Evolutionary conservation across 1,140 invertebrate species (phyloP).

Genomic region (Scaptomyza graminum): DNA sequence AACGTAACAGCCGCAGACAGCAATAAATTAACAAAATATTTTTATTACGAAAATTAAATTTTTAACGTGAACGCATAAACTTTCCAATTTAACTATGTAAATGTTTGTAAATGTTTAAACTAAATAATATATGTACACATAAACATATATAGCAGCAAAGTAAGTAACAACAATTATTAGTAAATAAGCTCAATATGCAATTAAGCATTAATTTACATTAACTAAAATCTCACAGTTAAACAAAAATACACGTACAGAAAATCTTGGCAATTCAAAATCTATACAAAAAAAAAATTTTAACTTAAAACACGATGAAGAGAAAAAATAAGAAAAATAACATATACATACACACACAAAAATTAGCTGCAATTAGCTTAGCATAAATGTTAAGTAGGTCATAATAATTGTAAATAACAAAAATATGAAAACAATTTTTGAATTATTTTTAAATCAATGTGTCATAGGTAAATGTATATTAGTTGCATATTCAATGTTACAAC

Average conservation of each 20-base stretch:
- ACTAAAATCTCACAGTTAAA: conserved; percentile 52
- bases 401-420: conserved; percentile 35
- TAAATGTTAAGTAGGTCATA: conserved; percentile 63
- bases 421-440: conserved; percentile 29
- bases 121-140: not conserved
- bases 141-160: conserved; percentile 12
- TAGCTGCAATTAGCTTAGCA: conserved; percentile 73
- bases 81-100: conserved; percentile 51
- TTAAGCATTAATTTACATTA: conserved; percentile 32
- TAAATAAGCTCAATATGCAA: conserved; percentile 67
- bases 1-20: conserved; percentile 3
- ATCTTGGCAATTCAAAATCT: conserved; percentile 74
- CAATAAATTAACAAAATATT: conserved; percentile 29
- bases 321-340: conserved; percentile 27
- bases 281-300: conserved; percentile 39
- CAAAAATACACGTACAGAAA: conserved; percentile 36
- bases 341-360: conserved; percentile 42
- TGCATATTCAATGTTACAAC: conserved; percentile 54
- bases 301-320: conserved; percentile 10
- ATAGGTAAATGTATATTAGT: conserved; percentile 61
- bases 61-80: conserved; percentile 16
- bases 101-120: conserved; percentile 51
- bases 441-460: conserved; percentile 39
- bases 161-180: conserved; percentile 49
- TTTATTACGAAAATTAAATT: conserved; percentile 15